A percentile compares a stretch with the other conserved stretches of the same genome.
phyloP scores from a whole-genome alignment of 2,797 vertebrate genomes.

The Propithecus deckenii region DNA sequence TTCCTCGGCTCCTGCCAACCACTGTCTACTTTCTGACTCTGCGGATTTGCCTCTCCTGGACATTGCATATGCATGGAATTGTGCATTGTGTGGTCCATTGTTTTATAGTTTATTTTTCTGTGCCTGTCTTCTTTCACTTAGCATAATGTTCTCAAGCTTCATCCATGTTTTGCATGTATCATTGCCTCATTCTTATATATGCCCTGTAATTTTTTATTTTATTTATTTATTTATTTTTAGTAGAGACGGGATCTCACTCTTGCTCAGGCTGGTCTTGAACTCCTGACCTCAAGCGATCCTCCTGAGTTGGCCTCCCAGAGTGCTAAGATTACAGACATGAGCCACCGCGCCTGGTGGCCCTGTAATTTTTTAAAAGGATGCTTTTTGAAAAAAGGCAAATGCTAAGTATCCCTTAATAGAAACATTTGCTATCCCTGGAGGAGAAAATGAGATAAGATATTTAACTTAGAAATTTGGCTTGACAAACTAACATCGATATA shows the following conservation, averaged over 20 bases:
- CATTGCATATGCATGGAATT: background rate
- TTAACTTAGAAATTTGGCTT: background rate
- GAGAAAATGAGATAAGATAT: background rate
- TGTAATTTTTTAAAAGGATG: background rate
- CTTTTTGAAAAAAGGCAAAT: background rate
- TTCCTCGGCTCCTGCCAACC: background rate
- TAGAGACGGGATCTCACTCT: too few species aligned
- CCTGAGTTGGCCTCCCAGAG: too few species aligned
- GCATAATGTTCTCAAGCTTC: background rate
- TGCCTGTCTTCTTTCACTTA: background rate
- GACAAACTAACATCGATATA: background rate
- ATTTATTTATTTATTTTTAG: too few species aligned
- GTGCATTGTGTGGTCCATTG: background rate
- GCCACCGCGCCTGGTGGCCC: too few species aligned
- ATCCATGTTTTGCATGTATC: background rate
- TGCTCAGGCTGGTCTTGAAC: too few species aligned
- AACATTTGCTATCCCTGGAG: background rate
- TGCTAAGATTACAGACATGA: too few species aligned
- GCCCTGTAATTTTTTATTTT: background rate
- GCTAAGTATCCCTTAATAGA: background rate
- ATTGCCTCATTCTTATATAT: background rate
- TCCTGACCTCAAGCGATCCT: too few species aligned
- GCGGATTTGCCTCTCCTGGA: background rate
- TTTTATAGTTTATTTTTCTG: background rate
- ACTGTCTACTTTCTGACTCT: background rate